A percentile compares a stretch with the other conserved stretches of the same genome.
These are phyloP conservation scores for Galendromus occidentalis DNA, from an alignment of 1,140 invertebrate species.

Conservation along the genomic window DNA sequence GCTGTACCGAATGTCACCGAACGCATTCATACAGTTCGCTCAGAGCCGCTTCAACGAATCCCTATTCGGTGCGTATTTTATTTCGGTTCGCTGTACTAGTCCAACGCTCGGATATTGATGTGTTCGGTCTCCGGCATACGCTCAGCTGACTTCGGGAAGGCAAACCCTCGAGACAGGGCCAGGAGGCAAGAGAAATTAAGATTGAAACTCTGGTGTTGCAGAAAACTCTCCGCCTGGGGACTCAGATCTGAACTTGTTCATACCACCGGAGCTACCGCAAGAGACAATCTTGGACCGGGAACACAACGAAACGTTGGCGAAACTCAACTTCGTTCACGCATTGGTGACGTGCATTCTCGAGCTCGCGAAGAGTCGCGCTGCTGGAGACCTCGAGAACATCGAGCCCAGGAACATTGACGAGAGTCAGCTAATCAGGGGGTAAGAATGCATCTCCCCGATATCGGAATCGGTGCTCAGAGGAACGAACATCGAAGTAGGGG, in stretches of 20 bases:
- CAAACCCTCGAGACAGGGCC: no score
- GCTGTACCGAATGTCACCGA: slow-evolving; percentile 13
- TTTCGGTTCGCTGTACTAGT: no score
- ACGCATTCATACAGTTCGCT: background rate
- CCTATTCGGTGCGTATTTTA: background rate
- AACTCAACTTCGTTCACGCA: slow-evolving; percentile 75
- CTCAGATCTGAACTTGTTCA: slow-evolving; percentile 49
- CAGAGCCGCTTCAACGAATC: slow-evolving; percentile 6
- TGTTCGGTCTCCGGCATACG: no score
- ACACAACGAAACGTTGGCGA: slow-evolving; percentile 79
- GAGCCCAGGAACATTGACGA: slow-evolving; percentile 16
- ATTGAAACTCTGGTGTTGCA: no score
- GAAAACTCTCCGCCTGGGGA: slow-evolving; percentile 31
- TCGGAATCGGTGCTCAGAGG: no score
- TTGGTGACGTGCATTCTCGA: slow-evolving; percentile 74
- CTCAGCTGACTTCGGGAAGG: no score
- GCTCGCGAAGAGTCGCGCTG: slow-evolving; percentile 51
- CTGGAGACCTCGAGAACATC: slow-evolving; percentile 32
- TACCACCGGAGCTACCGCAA: slow-evolving; percentile 72
- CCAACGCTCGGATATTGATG: no score
- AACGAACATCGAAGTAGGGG: no score
- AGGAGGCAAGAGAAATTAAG: no score
- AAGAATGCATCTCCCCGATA: slow-evolving; percentile 11
- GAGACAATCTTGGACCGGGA: slow-evolving; percentile 82
- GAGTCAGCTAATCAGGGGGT: background rate